A percentile compares a stretch with the other conserved stretches of the same genome.
phyloP scores from a whole-genome alignment of 1,140 invertebrate genomes.

The Lucilia cuprina region DNA sequence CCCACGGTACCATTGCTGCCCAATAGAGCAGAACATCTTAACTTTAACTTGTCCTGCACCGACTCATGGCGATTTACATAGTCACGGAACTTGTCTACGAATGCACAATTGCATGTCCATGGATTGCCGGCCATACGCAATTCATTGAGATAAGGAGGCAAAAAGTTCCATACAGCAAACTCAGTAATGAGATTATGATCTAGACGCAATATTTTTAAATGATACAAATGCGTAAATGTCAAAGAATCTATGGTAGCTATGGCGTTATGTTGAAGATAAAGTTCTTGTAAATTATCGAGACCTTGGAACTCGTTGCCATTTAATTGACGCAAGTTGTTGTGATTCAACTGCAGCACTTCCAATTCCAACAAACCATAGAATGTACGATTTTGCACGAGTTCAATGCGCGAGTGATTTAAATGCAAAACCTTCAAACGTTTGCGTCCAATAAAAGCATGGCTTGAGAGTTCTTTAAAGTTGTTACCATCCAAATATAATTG shows the following conservation, averaged over 20 bases:
- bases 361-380: constrained; percentile 87
- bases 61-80: constrained; percentile 74
- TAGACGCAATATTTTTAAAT: constrained; percentile 75
- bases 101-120: constrained; percentile 89
- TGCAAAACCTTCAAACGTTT: constrained; percentile 84
- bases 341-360: constrained; percentile 81
- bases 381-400: constrained; percentile 85
- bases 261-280: constrained; percentile 86
- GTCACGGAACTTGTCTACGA: constrained; percentile 78
- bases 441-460: constrained; percentile 89
- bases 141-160: constrained; percentile 72
- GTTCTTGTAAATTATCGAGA: constrained; percentile 77
- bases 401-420: constrained; percentile 85
- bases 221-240: constrained; percentile 77
- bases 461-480: constrained; percentile 76
- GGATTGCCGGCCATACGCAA: constrained; percentile 79
- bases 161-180: constrained; percentile 77
- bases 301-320: constrained; percentile 84
- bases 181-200: constrained; percentile 79
- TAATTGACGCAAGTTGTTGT: constrained; percentile 77
- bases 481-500: constrained; percentile 90
- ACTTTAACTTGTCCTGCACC: constrained; percentile 70
- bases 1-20: constrained; percentile 64
- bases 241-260: constrained; percentile 77
- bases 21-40: constrained; percentile 55